phyloP scores from a whole-genome alignment of 2,888 invertebrate species.

The Halocaridina rubra region DNA sequence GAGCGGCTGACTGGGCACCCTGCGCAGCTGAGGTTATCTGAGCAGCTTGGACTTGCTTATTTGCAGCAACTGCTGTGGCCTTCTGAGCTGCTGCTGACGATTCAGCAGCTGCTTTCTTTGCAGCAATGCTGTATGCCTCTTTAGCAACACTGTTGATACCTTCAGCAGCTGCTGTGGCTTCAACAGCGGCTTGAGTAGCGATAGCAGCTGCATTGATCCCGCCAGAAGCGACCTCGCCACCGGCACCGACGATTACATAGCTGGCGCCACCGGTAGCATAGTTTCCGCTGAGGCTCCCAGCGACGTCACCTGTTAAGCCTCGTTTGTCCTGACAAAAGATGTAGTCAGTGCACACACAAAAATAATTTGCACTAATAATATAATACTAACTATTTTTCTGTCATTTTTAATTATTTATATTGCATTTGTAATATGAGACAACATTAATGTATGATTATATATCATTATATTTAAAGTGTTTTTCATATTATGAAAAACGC shows the following conservation, averaged over 20 bases:
- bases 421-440: neutral
- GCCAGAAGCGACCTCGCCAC: conserved; percentile 5
- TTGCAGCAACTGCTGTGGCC: conserved; percentile 33
- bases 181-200: conserved; percentile 39
- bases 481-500: too few species aligned
- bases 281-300: neutral
- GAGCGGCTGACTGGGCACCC: conserved; percentile 43
- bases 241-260: conserved; percentile 11
- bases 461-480: neutral
- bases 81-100: conserved; percentile 40
- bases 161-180: conserved; percentile 44
- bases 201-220: conserved; percentile 24
- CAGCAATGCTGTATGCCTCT: conserved; percentile 33
- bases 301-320: neutral
- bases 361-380: too few species aligned
- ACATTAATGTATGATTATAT: neutral
- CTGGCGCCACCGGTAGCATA: conserved; percentile 10
- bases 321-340: neutral
- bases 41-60: conserved; percentile 41
- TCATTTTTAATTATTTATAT: neutral
- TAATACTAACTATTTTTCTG: too few species aligned
- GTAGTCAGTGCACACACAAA: neutral
- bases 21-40: conserved; percentile 41
- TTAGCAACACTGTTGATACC: conserved; percentile 24
- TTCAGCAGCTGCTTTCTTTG: conserved; percentile 32